A percentile compares a stretch with the other conserved stretches of the same genome.
Conservation (phyloP, 2,888 invertebrate species). For the Neocrepidodera transversa region DNA sequence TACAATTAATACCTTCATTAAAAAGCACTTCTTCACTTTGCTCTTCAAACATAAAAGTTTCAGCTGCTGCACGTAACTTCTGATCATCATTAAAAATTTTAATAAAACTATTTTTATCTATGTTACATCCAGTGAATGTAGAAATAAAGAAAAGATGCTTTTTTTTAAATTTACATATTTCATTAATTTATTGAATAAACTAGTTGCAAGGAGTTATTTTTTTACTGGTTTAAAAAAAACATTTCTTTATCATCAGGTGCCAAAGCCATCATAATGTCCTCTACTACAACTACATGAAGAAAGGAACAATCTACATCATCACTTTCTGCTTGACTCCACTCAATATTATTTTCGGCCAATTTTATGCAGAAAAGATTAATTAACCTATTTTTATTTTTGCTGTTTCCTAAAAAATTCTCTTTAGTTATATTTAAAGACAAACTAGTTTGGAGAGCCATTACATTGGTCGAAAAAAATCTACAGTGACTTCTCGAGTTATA, state of each 20-base stretch:
- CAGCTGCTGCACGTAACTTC: slow-evolving; percentile 14
- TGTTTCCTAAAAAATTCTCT: neutral
- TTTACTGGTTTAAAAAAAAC: neutral
- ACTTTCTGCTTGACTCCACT: slow-evolving; percentile 26
- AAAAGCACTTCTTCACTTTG: slow-evolving; percentile 9
- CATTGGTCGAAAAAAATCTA: no score
- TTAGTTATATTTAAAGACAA: no score
- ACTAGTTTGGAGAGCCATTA: no score
- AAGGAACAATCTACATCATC: slow-evolving; percentile 17
- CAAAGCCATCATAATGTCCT: slow-evolving; percentile 37
- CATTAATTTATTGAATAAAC: slow-evolving; percentile 5
- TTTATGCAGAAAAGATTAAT: slow-evolving; percentile 22
- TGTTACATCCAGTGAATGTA: slow-evolving; percentile 6
- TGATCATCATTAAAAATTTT: slow-evolving; percentile 10
- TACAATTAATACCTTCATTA: slow-evolving; percentile 4
- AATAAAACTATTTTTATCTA: slow-evolving; percentile 2
- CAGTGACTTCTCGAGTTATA: no score
- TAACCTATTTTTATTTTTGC: slow-evolving; percentile 26
- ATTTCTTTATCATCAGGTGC: slow-evolving; percentile 5
- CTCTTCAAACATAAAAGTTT: slow-evolving; percentile 6
- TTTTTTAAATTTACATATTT: slow-evolving; percentile 16
- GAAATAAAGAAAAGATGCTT: neutral
- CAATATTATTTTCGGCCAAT: slow-evolving; percentile 19
- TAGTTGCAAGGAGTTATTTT: neutral
- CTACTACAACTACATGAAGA: slow-evolving; percentile 33